Evolutionary conservation across 2,888 invertebrate genomes (phyloP).

Genomic region (Dolichopus griseipennis): DNA sequence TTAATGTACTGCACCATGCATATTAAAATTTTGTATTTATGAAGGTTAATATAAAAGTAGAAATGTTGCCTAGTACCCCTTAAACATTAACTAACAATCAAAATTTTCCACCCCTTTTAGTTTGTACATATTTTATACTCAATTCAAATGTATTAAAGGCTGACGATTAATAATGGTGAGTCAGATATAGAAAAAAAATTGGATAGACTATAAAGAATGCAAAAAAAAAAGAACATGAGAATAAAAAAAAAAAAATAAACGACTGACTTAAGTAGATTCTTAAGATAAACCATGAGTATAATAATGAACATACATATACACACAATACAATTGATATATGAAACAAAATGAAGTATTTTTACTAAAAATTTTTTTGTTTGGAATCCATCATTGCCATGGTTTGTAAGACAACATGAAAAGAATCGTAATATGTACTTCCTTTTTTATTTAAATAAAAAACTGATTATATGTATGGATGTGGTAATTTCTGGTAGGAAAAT

Average conservation of each 20-base stretch:
- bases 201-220: neutral
- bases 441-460: too few relatives aligned
- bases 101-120: neutral
- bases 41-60: too few relatives aligned
- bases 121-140: neutral
- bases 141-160: neutral
- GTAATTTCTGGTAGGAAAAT: too few relatives aligned
- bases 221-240: neutral
- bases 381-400: neutral
- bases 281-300: neutral
- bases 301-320: neutral
- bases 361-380: too few relatives aligned
- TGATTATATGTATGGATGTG: too few relatives aligned
- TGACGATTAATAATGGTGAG: neutral
- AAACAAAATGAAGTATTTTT: too few relatives aligned
- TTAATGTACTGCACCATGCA: neutral
- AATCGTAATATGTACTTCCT: neutral
- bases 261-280: neutral
- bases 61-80: neutral
- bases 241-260: neutral
- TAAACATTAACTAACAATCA: neutral
- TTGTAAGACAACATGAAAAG: neutral
- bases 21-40: too few relatives aligned
- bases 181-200: neutral
- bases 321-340: neutral